These are phyloP conservation scores for Napeogenes inachia DNA, from an alignment of 2,888 invertebrate genomes.

Conservation along the genomic window DNA sequence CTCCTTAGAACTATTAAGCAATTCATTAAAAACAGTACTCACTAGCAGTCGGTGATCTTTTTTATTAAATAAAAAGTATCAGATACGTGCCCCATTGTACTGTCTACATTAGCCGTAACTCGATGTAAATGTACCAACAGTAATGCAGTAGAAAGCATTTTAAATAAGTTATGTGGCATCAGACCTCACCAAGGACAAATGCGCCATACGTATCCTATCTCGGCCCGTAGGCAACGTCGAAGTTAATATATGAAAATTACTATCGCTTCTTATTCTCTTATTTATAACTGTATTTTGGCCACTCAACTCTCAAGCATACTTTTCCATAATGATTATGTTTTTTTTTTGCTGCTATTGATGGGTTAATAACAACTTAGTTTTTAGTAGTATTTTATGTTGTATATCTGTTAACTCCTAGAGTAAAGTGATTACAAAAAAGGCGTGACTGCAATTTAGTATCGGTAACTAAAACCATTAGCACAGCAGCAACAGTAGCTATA, in stretches of 20 bases:
- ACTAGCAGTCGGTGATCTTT: too few species aligned
- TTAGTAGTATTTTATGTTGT: not conserved
- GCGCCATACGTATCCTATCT: constrained; percentile 28
- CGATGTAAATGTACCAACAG: constrained; percentile 16
- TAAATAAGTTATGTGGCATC: constrained; percentile 21
- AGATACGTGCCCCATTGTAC: not conserved
- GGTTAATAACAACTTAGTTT: constrained; percentile 15
- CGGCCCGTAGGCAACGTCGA: constrained; percentile 35
- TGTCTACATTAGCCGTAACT: constrained; percentile 13
- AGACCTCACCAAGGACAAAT: constrained; percentile 25
- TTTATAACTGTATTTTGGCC: constrained; percentile 57
- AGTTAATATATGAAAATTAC: constrained; percentile 60
- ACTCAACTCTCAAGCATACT: constrained; percentile 47
- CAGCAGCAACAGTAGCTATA: too few species aligned
- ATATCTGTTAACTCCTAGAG: not conserved
- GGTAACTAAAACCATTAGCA: too few species aligned
- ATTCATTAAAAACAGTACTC: too few species aligned
- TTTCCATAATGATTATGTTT: constrained; percentile 39
- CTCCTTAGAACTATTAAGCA: not conserved
- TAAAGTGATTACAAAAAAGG: too few species aligned
- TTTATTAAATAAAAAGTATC: too few species aligned
- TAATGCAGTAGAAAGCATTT: constrained; percentile 24
- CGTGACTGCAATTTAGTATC: not conserved
- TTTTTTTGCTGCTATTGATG: constrained; percentile 17
- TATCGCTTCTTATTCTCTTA: constrained; percentile 35